Evolutionary conservation across 2,113 vertebrate species (phyloP), one percentile per base, ranked within the genome.

Genomic region (Isichthys henryi): DNA sequence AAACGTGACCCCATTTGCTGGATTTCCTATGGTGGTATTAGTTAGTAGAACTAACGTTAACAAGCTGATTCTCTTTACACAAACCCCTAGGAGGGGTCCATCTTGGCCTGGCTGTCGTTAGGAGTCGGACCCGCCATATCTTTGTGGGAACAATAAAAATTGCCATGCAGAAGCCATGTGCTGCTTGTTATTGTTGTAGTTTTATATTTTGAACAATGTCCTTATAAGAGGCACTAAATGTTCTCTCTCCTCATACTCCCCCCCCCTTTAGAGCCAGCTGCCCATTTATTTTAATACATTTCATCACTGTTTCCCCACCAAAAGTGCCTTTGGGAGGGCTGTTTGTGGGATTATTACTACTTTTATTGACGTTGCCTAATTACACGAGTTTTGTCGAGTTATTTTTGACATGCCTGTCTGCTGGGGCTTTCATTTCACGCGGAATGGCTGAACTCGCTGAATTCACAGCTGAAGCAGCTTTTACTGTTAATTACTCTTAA

Each of bases 361-460:
- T 62, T 88, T 84, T 87, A 49, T 86, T 66, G 35, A 31, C 39
- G 82, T 15, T 56, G 39, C 39, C n/a, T 77, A 52, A 85, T 77
- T 84, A 88, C 56, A 31, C 66, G 35, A 48, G 35, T 85, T 77
- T 53, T 83, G 62, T 85, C 17, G 62, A 49, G 80, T 88, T 90
- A 91, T 90, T 91, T 88, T 91, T 91, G 86, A 89, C 88, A 45
- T 66, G 82, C 46, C 48, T 90, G 87, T 91, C 89, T 87, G 88
- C 70, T 84, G 39, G 88, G 49, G 39, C 87, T 70, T 48, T 90
- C 53, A 88, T 52, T 86, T 89, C 49, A n/a, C 84, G 15, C 88
- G 62, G 27, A 62, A 86, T 21, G 50, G 82, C 49, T 80, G 45
- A n/a, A 48, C 85, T 62, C 53, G 83, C 50, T 88, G 82, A 91